These are phyloP conservation scores for Netelia inedita DNA, from an alignment of 2,888 invertebrate species.

Conservation along the genomic window DNA sequence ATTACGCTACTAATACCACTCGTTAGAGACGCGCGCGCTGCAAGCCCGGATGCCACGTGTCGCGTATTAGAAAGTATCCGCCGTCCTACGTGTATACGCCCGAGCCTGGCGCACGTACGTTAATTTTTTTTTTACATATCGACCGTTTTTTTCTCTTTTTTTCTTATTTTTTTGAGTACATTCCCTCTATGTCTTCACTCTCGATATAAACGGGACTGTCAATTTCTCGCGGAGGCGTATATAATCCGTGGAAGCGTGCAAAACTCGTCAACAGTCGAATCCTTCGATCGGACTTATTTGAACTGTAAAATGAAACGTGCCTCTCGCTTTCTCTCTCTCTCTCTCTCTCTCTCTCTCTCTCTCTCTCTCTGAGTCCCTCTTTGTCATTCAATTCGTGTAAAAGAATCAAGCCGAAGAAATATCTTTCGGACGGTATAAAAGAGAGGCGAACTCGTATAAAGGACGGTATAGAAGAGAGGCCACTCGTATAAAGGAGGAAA, in stretches of 20 bases:
- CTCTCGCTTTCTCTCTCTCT: neutral
- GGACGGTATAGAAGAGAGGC: too few relatives aligned
- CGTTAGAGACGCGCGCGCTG: conserved; percentile 57
- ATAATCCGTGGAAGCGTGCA: conserved; percentile 15
- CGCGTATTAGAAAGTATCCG: conserved; percentile 70
- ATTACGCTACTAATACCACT: conserved; percentile 40
- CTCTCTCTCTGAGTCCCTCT: too few relatives aligned
- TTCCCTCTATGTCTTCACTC: conserved; percentile 39
- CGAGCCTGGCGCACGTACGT: conserved; percentile 20
- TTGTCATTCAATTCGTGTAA: too few relatives aligned
- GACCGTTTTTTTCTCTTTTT: conserved; percentile 22
- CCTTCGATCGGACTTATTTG: neutral
- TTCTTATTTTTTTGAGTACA: conserved; percentile 16
- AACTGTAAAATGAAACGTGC: neutral
- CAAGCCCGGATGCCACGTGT: conserved; percentile 63
- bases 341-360: neutral
- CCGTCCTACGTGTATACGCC: conserved; percentile 62
- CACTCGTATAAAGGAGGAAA: neutral
- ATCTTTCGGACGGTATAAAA: too few relatives aligned
- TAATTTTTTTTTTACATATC: conserved; percentile 15
- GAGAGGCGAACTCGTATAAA: too few relatives aligned
- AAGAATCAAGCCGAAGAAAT: too few relatives aligned
- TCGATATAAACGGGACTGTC: conserved; percentile 11
- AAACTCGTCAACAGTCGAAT: conserved; percentile 18
- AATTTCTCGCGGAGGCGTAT: conserved; percentile 10